Conservation (phyloP, 2,113 vertebrate species). For the Mola mola region DNA sequence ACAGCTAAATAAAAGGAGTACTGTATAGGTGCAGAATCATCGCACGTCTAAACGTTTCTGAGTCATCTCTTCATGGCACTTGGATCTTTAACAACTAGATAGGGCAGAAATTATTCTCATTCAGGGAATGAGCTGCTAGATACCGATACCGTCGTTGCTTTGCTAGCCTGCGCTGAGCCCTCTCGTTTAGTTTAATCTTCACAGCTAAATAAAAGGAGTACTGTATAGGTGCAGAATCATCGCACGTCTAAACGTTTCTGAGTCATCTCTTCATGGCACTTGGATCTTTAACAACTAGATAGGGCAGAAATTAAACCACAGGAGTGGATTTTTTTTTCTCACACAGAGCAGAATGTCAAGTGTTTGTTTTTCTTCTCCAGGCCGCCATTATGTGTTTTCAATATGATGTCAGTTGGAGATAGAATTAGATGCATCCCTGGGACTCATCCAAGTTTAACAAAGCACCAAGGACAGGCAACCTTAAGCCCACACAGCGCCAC, state of each 20-base stretch:
- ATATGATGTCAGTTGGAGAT: constrained; percentile 57
- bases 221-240: too few species aligned
- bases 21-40: too few species aligned
- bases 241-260: constrained; percentile 45
- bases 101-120: constrained; percentile 56
- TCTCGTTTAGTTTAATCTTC: constrained; percentile 44
- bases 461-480: constrained; percentile 62
- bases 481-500: constrained; percentile 53
- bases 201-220: too few species aligned
- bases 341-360: constrained; percentile 17
- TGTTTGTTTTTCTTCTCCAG: constrained; percentile 60
- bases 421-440: constrained; percentile 44
- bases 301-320: constrained; percentile 45
- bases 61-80: constrained; percentile 16
- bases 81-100: constrained; percentile 9
- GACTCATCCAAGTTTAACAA: constrained; percentile 69
- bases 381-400: constrained; percentile 65
- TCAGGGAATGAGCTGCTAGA: constrained; percentile 66
- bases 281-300: constrained; percentile 9
- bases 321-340: constrained; percentile 10
- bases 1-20: too few species aligned
- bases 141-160: constrained; percentile 47
- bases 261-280: constrained; percentile 16
- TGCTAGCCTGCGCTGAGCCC: constrained; percentile 33
- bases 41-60: constrained; percentile 45